Evolutionary conservation across 2,888 invertebrate genomes (phyloP), one percentile per base, ranked within the genome.

Genomic region (Drosophila fungiperda): DNA sequence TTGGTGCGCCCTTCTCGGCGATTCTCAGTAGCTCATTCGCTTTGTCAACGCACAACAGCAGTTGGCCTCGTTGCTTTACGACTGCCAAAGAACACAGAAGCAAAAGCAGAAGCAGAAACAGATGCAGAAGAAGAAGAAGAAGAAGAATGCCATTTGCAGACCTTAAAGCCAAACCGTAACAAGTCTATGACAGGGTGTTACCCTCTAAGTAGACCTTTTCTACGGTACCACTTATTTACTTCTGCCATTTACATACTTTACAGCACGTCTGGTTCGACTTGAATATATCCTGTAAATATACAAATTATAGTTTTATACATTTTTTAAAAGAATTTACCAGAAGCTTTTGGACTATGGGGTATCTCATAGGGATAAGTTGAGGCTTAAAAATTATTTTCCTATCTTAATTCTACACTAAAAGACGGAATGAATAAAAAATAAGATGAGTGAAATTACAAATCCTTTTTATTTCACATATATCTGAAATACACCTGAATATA

Each of bases 41-140:
- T 73, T 73, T 66, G 50, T 67, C 73, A 45, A 38, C 45, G 20
- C 26, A 35, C 11, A 50, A 45, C 42, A 64, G 29, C 57, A n/a
- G 58, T 75, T 76, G 66, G 54, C 20, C 61, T 53, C 54, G 42
- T 32, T 77, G 78, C 78, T 68, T 77, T 68, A 77, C 57, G 68
- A 35, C 55, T 48, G 42, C 20, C 9, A 26, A 26, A 26, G 36
- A 32, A 45, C 23, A 45, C 15, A 45, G 29, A 6, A 29, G 29
- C 29, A 29, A 29, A 29, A 29, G 29, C 15, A 23, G 23, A 23
- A 23, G 23, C 15, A 45, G 45, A 54, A 57, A 0, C 26, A 26
- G 26, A 26, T 26, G 26, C 7, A 23, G 45, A 45, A 45, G 23
- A 23, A 45, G 58, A 42, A n/a, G n/a, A n/a, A n/a, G 45, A 35